These are phyloP conservation scores for Ictalurus punctatus DNA, from an alignment of 2,113 vertebrate genomes.

Conservation along the genomic window DNA sequence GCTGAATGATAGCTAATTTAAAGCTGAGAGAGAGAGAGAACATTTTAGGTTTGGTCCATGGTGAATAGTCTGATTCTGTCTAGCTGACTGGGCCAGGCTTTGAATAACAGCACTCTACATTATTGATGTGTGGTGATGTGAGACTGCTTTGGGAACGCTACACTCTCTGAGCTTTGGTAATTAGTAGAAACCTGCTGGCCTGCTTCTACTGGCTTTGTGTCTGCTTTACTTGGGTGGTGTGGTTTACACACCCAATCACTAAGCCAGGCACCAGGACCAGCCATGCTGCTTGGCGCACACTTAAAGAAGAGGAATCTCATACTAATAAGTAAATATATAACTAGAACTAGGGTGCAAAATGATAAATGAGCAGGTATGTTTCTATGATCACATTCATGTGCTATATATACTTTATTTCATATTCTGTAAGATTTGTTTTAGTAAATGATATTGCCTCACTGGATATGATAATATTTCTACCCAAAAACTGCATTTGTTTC, in stretches of 20 bases:
- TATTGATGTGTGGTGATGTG: constrained; percentile 55
- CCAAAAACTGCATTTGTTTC: neutral
- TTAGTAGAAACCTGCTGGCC: constrained; percentile 40
- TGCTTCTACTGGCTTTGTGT: constrained; percentile 41
- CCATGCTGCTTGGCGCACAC: neutral
- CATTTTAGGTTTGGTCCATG: constrained; percentile 16
- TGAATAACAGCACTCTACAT: constrained; percentile 51
- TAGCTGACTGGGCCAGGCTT: constrained; percentile 36
- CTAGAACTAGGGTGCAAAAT: neutral
- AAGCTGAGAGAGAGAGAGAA: constrained; percentile 33
- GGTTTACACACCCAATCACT: constrained; percentile 31
- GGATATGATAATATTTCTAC: neutral
- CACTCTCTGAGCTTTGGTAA: constrained; percentile 48
- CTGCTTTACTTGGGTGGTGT: constrained; percentile 34
- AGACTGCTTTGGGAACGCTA: constrained; percentile 44
- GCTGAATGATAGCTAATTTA: constrained; percentile 26
- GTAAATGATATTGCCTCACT: neutral
- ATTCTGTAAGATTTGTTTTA: neutral
- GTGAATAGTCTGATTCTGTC: constrained; percentile 47
- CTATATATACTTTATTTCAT: neutral
- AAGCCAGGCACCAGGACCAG: neutral
- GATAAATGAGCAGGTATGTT: neutral
- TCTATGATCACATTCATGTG: neutral
- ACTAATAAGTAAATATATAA: neutral
- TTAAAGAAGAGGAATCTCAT: neutral